phyloP scores from a whole-genome alignment of 2,113 vertebrate species.

The Engraulis encrasicolus region DNA sequence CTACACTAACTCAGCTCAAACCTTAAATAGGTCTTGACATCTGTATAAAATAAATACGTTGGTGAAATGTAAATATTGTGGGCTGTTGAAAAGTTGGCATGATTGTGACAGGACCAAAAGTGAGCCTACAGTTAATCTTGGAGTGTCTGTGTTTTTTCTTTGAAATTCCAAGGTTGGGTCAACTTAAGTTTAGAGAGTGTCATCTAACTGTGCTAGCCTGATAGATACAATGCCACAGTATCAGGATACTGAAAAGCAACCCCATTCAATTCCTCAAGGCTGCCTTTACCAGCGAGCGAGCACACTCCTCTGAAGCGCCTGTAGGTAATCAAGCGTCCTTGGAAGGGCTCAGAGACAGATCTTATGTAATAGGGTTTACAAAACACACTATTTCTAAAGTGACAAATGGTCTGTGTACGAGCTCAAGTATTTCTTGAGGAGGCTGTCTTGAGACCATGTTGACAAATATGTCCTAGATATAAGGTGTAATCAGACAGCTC shows the following conservation, averaged over 20 bases:
- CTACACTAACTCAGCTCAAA: slow-evolving; percentile 8
- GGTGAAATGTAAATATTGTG: neutral
- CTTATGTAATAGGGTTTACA: neutral
- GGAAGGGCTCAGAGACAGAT: neutral
- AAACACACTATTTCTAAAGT: neutral
- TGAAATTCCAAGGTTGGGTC: neutral
- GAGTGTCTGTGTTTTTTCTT: neutral
- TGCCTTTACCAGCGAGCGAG: neutral
- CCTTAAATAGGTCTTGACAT: neutral
- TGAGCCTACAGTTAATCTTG: no score
- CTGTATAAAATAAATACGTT: neutral
- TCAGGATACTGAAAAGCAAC: neutral
- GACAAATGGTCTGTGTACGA: neutral
- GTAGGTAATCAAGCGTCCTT: neutral
- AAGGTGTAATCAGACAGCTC: neutral
- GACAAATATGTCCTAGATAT: neutral
- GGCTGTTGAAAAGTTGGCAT: neutral
- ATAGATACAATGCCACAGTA: neutral
- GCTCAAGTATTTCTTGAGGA: neutral
- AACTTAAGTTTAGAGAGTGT: neutral
- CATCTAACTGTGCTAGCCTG: neutral
- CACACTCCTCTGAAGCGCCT: neutral
- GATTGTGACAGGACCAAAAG: neutral
- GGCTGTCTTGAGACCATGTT: neutral
- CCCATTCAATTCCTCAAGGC: neutral